Conservation (phyloP, 1,140 invertebrate genomes). For the Scaptomyza graminum region DNA sequence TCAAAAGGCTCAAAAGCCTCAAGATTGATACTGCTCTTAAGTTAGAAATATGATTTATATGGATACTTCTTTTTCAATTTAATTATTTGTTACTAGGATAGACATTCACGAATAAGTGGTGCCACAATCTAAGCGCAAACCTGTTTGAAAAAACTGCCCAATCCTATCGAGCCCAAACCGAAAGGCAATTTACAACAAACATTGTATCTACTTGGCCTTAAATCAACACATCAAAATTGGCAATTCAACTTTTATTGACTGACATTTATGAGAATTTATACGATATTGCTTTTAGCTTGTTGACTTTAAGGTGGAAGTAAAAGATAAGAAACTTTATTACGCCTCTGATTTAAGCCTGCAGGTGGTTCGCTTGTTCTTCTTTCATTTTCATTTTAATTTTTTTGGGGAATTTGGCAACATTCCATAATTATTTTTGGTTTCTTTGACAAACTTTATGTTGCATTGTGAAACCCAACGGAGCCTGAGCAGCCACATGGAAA, state of each 20-base stretch:
- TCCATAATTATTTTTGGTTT: slow-evolving; percentile 5
- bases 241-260: neutral
- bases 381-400: no score
- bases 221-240: slow-evolving; percentile 8
- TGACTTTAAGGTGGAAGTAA: slow-evolving; percentile 5
- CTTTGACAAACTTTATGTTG: slow-evolving; percentile 37
- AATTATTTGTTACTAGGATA: no score
- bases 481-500: slow-evolving; percentile 44
- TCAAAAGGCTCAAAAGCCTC: no score
- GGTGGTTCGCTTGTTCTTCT: slow-evolving; percentile 9
- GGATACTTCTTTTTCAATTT: no score
- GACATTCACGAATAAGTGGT: no score
- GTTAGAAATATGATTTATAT: no score
- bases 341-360: slow-evolving; percentile 8
- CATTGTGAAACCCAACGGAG: slow-evolving; percentile 32
- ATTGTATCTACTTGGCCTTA: slow-evolving; percentile 7
- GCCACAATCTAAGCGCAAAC: no score
- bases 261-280: slow-evolving; percentile 23
- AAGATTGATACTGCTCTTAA: no score
- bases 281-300: slow-evolving; percentile 1
- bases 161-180: neutral
- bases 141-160: slow-evolving; percentile 6
- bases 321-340: neutral
- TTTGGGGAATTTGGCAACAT: slow-evolving; percentile 11
- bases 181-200: neutral